Percentiles rank a stretch among this genome's conserved stretches.
These are phyloP conservation scores for Proterorhinus semilunaris DNA, from an alignment of 2,113 vertebrate genomes.

Conservation along the genomic window DNA sequence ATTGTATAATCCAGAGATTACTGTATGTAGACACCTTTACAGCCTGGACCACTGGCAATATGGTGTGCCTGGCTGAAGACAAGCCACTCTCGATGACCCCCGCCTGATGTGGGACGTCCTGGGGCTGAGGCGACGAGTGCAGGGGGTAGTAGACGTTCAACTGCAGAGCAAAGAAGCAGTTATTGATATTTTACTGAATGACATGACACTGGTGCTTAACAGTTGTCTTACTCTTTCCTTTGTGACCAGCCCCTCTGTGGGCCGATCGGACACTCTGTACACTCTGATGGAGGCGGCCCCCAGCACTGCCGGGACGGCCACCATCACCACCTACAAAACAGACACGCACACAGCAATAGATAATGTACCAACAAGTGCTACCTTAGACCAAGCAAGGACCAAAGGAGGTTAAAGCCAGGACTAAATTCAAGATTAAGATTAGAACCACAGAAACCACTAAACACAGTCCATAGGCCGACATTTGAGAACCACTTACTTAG, in stretches of 20 bases:
- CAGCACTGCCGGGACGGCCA: constrained; percentile 76
- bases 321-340: constrained; percentile 78
- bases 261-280: constrained; percentile 65
- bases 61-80: constrained; percentile 55
- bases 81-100: constrained; percentile 78
- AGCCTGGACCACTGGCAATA: constrained; percentile 65
- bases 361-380: no score
- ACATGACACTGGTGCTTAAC: background rate
- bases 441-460: no score
- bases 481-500: no score
- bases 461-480: no score
- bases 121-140: constrained; percentile 45
- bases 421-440: no score
- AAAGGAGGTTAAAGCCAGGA: no score
- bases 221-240: constrained; percentile 74
- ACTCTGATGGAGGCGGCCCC: constrained; percentile 77
- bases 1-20: background rate
- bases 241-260: constrained; percentile 49
- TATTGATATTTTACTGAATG: background rate
- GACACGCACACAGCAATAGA: background rate
- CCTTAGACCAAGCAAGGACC: no score
- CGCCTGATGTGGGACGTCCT: constrained; percentile 77
- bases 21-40: constrained; percentile 74
- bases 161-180: constrained; percentile 60
- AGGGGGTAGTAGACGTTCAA: constrained; percentile 81